Conservation (phyloP, 2,113 vertebrate genomes). For the Tringa solitaria region DNA sequence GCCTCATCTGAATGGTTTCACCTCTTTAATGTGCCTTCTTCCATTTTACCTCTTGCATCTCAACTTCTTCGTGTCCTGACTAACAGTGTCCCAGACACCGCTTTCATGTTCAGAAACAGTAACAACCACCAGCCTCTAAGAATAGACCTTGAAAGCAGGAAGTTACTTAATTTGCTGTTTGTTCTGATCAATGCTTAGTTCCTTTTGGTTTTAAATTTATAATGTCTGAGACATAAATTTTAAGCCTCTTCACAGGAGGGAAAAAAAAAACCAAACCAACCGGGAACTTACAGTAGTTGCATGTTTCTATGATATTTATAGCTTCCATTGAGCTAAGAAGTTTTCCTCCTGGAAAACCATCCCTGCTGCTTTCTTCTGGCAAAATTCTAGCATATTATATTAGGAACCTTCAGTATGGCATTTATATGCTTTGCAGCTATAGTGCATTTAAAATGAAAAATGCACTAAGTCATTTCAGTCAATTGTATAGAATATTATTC, state of each 20-base stretch:
- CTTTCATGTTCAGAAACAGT: background rate
- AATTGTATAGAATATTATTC: background rate
- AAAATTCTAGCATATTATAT: background rate
- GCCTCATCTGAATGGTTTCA: background rate
- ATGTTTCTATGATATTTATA: background rate
- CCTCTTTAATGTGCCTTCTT: background rate
- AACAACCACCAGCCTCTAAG: background rate
- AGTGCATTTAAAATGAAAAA: background rate
- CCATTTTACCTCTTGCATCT: background rate
- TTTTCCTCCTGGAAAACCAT: background rate
- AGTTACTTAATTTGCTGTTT: background rate
- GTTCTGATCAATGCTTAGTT: background rate
- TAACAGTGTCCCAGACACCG: background rate
- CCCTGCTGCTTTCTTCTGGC: background rate
- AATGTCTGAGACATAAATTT: background rate
- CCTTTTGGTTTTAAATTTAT: background rate
- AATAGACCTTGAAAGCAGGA: background rate
- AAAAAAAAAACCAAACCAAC: background rate
- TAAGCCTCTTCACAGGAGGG: background rate
- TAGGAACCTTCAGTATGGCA: background rate
- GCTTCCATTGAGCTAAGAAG: background rate
- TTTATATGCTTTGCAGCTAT: background rate
- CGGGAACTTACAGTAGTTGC: background rate
- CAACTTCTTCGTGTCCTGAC: background rate
- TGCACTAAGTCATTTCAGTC: background rate